Base-by-base conservation (phyloP, 2,888 invertebrate genomes). In the Teleiodes luculella region DNA sequence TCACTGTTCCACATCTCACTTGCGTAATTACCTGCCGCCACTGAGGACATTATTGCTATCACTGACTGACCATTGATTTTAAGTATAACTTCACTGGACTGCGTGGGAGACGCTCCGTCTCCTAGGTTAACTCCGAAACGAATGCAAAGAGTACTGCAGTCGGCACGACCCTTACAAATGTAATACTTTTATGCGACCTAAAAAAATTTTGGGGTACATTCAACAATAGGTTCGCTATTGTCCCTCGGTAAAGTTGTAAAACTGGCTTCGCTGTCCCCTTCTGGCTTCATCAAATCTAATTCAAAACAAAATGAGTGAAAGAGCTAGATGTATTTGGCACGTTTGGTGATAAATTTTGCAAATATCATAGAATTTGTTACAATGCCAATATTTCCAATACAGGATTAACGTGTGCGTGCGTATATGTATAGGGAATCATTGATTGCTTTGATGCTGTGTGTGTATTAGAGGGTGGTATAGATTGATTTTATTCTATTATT, bases 401-500 rank as follows among this genome's bases (percentile, higher is more conserved):
- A 56, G 52, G 18, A 20, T 60, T 55, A 56, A 33, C 51, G 60
- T 69, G 72, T 73, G 76, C 66, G 75, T 83, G 67, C 57, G 63
- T 62, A 72, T 71, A 66, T 61, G 68, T 57, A 55, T 51, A 37
- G 33, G 39, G 77, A 72, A 78, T 79, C 79, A 80, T 82, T 83
- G 84, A 83, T 86, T 84, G 76, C 62, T 56, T 52, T 72, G 55
- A 58, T 52, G 31, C 58, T 49, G 86, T 83, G 78, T 83, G 83
- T 52, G 80, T 78, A 60, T 64, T 74, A 80, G 87, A 86, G 87
- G 87, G 85, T 82, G 80, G 81, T 82, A 83, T 85, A 76, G 86
- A 88, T 88, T 87, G 87, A 86, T 87, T 89, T 86, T 78, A 83
- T 87, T 86, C 78, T 83, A 87, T 87, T 89, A 87, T 88, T 87